These are phyloP conservation scores for Ageneiosus marmoratus DNA, from an alignment of 2,113 vertebrate species.

Conservation along the genomic window DNA sequence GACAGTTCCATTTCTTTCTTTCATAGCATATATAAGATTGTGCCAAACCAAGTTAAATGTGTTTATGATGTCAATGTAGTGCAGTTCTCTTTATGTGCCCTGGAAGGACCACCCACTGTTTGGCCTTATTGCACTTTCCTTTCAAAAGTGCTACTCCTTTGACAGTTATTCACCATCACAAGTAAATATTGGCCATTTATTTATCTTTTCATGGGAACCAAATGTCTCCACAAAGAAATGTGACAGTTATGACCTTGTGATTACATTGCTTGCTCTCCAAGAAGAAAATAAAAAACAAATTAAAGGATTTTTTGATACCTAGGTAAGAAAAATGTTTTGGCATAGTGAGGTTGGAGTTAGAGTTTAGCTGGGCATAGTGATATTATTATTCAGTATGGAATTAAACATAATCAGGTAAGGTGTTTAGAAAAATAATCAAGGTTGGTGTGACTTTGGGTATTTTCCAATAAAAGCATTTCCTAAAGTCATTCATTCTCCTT, in stretches of 20 bases:
- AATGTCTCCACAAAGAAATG: background rate
- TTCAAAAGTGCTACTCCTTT: background rate
- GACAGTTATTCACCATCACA: background rate
- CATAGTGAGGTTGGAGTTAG: background rate
- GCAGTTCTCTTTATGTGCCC: conserved; percentile 1
- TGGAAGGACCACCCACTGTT: background rate
- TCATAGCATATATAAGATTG: background rate
- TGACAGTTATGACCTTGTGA: background rate
- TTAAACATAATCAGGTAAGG: background rate
- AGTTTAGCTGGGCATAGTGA: background rate
- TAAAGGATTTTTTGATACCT: background rate
- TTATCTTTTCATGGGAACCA: background rate
- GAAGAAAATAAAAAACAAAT: background rate
- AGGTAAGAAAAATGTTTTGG: background rate
- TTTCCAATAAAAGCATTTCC: too few species aligned
- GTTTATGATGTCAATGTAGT: background rate
- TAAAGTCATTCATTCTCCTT: background rate
- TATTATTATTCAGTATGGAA: background rate
- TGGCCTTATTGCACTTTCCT: background rate
- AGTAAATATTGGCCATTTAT: conserved; percentile 6
- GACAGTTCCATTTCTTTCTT: conserved; percentile 16
- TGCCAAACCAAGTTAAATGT: conserved; percentile 25
- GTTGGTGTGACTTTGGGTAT: background rate
- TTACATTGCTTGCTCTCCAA: background rate
- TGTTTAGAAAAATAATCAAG: background rate